These are phyloP conservation scores for Tursiops truncatus DNA, from an alignment of 2,113 vertebrate species.

Conservation along the genomic window DNA sequence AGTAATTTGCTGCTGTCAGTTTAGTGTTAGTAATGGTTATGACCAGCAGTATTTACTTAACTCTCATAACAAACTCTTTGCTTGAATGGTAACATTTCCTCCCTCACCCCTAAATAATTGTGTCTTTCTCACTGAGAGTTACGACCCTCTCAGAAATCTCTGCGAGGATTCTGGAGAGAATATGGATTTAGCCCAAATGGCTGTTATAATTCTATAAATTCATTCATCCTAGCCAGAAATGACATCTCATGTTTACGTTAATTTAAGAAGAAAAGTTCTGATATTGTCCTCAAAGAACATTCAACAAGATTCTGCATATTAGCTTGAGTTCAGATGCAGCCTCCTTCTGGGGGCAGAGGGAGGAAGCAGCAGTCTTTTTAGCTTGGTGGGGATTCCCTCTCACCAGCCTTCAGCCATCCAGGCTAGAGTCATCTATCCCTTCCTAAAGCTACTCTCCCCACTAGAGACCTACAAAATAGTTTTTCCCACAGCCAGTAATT, in stretches of 20 bases:
- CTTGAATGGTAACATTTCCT: not conserved
- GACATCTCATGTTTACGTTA: not conserved
- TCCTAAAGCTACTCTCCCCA: not conserved
- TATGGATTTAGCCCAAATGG: constrained; percentile 1
- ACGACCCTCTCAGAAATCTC: not conserved
- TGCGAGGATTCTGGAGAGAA: not conserved
- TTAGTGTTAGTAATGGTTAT: not conserved
- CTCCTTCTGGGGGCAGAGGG: not conserved
- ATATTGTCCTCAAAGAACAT: not conserved
- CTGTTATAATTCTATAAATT: not conserved
- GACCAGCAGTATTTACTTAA: not conserved
- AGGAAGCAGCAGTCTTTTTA: not conserved
- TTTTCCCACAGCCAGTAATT: not conserved
- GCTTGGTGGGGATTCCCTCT: not conserved
- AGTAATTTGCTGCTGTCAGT: not conserved
- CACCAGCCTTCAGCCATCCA: not conserved
- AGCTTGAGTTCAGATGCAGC: not conserved
- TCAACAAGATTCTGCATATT: not conserved
- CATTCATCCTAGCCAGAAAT: constrained; percentile 16
- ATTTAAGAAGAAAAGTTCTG: not conserved
- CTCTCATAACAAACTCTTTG: not conserved
- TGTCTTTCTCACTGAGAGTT: constrained; percentile 22
- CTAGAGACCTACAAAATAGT: not conserved
- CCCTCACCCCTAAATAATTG: not conserved
- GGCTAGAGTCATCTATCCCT: not conserved